phyloP scores from a whole-genome alignment of 2,113 vertebrate species.

The Donacobius atricapilla region DNA sequence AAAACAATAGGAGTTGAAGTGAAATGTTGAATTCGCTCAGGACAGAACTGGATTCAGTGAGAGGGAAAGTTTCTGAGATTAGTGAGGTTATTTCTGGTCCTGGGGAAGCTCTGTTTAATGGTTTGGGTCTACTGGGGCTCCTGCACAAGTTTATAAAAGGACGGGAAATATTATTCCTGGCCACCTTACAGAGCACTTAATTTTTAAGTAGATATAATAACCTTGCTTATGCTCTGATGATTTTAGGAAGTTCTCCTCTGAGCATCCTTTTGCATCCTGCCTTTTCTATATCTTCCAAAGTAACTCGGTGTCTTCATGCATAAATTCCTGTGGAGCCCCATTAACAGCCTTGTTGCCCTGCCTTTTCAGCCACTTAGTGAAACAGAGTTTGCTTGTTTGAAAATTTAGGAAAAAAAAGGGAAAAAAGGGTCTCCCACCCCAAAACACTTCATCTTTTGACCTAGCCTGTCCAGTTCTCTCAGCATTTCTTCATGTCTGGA shows the following conservation, averaged over 20 bases:
- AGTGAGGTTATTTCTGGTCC: background rate
- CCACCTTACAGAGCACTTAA: conserved; percentile 24
- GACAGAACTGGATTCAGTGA: background rate
- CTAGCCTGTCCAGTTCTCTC: background rate
- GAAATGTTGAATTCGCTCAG: fast-evolving
- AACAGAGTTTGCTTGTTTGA: background rate
- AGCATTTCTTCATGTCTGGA: background rate
- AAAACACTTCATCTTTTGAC: background rate
- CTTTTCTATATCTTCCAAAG: background rate
- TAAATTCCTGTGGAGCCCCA: background rate
- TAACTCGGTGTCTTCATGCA: background rate
- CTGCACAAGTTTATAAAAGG: background rate
- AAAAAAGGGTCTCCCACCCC: fast-evolving
- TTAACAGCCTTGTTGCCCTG: background rate
- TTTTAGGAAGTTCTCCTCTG: conserved; percentile 13
- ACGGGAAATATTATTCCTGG: background rate
- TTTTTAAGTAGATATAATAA: conserved; percentile 27
- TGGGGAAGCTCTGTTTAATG: background rate
- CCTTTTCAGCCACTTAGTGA: background rate
- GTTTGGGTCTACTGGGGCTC: background rate
- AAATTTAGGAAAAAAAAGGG: fast-evolving
- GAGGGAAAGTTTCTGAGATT: background rate
- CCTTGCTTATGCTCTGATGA: background rate
- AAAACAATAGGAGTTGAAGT: fast-evolving
- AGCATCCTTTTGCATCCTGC: background rate